Evolutionary conservation across 1,140 invertebrate species (phyloP), one percentile per base, ranked within the genome.

Genomic region (Euglossa dilemma): DNA sequence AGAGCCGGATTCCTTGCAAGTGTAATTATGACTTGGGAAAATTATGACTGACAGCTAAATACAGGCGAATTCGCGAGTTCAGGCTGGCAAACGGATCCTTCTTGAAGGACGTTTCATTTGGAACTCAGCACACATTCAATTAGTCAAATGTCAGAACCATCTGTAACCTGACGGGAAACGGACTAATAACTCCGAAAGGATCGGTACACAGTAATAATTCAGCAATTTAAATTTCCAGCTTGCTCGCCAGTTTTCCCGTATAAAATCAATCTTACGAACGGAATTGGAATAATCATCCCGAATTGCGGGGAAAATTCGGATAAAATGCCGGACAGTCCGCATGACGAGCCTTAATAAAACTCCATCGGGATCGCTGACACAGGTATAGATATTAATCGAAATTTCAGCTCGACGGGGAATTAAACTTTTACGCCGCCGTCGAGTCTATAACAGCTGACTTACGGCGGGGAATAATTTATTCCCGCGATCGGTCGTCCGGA

Each of bases 61-160:
- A 36, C 18, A 18, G 12, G 7, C 25, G 25, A 71, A n/a, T 71
- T 79, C 52, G 8, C 16, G 59, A 28, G n/a, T 57, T 75, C n/a
- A 0, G 8, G 20, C 23, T 45, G 57, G 23, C 47, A 20, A 54
- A 52, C 56, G 28, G 23, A 50, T 43, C n/a, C 8, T 28, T 25
- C 50, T 45, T 45, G 61, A 74, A 57, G 20, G 79, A 75, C 61
- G 61, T 75, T 66, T 81, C 69, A 57, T 74, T 75, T 56, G n/a
- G 9, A 75, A 56, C 72, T 28, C 79, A 1, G 71, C 36, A 75
- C 50, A 75, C 52, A 50, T 81, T 81, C 79, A 75, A 81, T 81
- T 81, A 81, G 61, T 81, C 61, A 81, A 66, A 74, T 43, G 79
- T 75, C 79, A 81, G 71, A 66, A 67, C 50, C 79, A 66, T 56